A percentile compares a stretch with the other conserved stretches of the same genome.
Evolutionary conservation across 2,797 vertebrate genomes (phyloP).

Genomic region (Melanotaenia trifasciata): DNA sequence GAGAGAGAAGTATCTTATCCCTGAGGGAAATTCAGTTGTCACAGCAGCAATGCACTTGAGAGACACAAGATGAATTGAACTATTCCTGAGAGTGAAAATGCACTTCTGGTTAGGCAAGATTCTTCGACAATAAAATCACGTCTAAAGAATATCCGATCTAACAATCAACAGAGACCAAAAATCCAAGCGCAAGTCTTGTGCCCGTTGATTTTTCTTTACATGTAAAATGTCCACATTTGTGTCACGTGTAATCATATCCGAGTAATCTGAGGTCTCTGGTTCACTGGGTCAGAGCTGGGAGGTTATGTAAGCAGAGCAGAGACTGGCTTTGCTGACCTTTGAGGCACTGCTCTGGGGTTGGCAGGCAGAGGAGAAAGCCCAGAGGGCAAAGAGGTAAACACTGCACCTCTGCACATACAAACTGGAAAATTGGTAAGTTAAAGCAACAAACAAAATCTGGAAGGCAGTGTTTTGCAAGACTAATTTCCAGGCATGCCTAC

Average conservation of each 20-base stretch:
- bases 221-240: slow-evolving; percentile 23
- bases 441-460: neutral
- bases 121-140: slow-evolving; percentile 33
- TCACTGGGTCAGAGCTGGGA: slow-evolving; percentile 63
- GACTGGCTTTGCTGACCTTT: slow-evolving; percentile 53
- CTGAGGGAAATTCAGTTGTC: slow-evolving; percentile 53
- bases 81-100: slow-evolving; percentile 35
- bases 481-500: slow-evolving; percentile 42
- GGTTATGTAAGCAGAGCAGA: slow-evolving; percentile 63
- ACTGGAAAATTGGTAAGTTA: neutral
- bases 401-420: neutral
- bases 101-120: slow-evolving; percentile 38
- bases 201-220: slow-evolving; percentile 2
- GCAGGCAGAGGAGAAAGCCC: slow-evolving; percentile 32
- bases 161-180: slow-evolving; percentile 10
- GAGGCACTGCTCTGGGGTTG: slow-evolving; percentile 44
- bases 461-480: slow-evolving; percentile 44
- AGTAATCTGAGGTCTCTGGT: slow-evolving; percentile 50
- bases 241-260: slow-evolving; percentile 32
- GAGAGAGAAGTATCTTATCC: slow-evolving; percentile 30
- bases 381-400: slow-evolving; percentile 43
- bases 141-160: slow-evolving; percentile 29
- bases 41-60: slow-evolving; percentile 42
- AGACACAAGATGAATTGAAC: slow-evolving; percentile 13
- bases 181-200: slow-evolving; percentile 3